These are phyloP conservation scores for Todiramphus chloris DNA, from an alignment of 2,113 vertebrate genomes.

Conservation along the genomic window DNA sequence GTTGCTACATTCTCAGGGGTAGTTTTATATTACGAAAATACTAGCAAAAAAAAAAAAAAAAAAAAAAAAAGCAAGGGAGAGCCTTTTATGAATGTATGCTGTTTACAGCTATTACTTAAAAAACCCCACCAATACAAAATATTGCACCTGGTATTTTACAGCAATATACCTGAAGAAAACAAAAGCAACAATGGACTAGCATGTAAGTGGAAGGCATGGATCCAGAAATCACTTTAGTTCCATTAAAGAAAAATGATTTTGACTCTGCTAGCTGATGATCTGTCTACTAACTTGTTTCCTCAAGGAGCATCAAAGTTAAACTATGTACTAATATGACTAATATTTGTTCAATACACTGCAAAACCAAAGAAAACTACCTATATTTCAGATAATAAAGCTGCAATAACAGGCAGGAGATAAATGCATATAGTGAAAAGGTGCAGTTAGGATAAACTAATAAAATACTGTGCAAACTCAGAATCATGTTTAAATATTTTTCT, in stretches of 20 bases:
- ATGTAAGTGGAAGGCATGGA: not conserved
- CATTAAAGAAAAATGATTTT: not conserved
- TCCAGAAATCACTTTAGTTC: not conserved
- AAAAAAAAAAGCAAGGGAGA: not conserved
- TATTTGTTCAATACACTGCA: not conserved
- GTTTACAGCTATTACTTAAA: not conserved
- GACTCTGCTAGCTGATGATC: not conserved
- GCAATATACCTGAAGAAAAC: not conserved
- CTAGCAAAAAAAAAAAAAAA: not conserved
- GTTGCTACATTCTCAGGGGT: not conserved
- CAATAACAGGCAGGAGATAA: not conserved
- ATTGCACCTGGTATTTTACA: not conserved
- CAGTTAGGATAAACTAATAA: not conserved
- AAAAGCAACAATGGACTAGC: not conserved
- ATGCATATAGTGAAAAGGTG: not conserved
- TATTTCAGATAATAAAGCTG: not conserved
- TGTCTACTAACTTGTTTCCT: not conserved
- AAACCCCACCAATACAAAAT: not conserved
- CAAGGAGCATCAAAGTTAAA: not conserved
- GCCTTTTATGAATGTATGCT: not conserved
- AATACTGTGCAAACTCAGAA: not conserved
- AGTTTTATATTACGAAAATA: not conserved
- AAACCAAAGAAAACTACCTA: not conserved
- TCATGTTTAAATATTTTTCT: not conserved
- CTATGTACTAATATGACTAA: not conserved